A percentile compares a stretch with the other conserved stretches of the same genome.
These are phyloP conservation scores for Triplophysa dalaica DNA, from an alignment of 2,113 vertebrate species.

Conservation along the genomic window DNA sequence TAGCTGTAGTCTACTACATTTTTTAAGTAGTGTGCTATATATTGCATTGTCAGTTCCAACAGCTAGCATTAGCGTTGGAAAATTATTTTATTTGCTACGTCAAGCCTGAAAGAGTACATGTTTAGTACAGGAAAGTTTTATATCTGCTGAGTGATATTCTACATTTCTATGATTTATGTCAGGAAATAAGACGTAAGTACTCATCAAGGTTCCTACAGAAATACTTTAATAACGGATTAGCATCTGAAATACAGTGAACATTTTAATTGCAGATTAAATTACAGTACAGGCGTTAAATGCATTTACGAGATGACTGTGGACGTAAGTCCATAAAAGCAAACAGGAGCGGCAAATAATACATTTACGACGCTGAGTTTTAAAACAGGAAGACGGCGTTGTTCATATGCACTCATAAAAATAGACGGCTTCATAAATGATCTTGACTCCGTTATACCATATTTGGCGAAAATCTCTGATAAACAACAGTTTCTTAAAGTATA, in stretches of 20 bases:
- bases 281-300: constrained; percentile 56
- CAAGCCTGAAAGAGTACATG: background rate
- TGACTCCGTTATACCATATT: constrained; percentile 48
- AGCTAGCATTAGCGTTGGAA: no score
- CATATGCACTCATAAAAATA: constrained; percentile 38
- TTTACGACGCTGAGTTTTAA: constrained; percentile 48
- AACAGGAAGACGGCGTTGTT: constrained; percentile 54
- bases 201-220: constrained; percentile 43
- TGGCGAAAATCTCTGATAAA: constrained; percentile 39
- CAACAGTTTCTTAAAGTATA: constrained; percentile 11
- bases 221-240: constrained; percentile 53
- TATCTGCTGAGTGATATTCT: constrained; percentile 49
- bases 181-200: constrained; percentile 42
- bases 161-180: constrained; percentile 63
- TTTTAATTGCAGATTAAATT: constrained; percentile 52
- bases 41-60: no score
- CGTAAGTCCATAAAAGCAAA: constrained; percentile 39
- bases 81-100: no score
- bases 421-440: constrained; percentile 48
- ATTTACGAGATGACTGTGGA: constrained; percentile 44
- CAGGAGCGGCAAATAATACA: constrained; percentile 33
- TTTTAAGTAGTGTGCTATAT: no score
- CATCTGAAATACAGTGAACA: constrained; percentile 58
- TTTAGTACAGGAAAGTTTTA: constrained; percentile 24
- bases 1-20: no score